These are phyloP conservation scores for Orius laevigatus DNA, from an alignment of 1,140 invertebrate species.

Conservation along the genomic window DNA sequence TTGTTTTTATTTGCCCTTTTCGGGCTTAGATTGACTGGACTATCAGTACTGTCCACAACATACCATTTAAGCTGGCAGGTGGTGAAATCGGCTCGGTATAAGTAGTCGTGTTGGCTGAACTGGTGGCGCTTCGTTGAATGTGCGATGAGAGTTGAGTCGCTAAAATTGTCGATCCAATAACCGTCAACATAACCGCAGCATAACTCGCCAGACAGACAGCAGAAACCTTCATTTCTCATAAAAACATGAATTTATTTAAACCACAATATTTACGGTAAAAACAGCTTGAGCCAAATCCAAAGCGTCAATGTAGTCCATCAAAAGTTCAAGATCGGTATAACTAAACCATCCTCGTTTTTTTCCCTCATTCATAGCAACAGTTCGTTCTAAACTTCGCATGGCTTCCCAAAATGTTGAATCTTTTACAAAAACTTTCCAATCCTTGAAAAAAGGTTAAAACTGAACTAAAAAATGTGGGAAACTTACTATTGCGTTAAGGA, in stretches of 20 bases:
- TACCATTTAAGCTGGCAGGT: no score
- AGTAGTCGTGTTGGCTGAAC: no score
- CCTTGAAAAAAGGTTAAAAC: conserved; percentile 33
- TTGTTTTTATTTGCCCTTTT: no score
- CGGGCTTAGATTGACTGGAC: no score
- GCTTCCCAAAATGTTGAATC: conserved; percentile 52
- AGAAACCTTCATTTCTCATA: conserved; percentile 31
- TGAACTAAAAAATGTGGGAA: not conserved
- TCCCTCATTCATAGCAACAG: conserved; percentile 53
- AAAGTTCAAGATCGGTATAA: conserved; percentile 57
- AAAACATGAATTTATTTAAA: not conserved
- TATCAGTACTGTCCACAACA: no score
- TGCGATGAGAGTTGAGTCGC: conserved; percentile 32
- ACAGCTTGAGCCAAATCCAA: conserved; percentile 35
- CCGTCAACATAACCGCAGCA: conserved; percentile 47
- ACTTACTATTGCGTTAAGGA: conserved; percentile 77
- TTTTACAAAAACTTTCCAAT: conserved; percentile 67
- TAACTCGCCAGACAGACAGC: conserved; percentile 52
- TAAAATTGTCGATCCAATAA: conserved; percentile 50
- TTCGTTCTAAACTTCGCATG: conserved; percentile 46
- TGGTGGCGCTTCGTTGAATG: no score
- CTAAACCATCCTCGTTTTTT: conserved; percentile 64
- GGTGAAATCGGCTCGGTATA: no score
- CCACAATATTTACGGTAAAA: conserved; percentile 28
- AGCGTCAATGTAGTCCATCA: conserved; percentile 37